Evolutionary conservation across 2,797 vertebrate genomes (phyloP).

Genomic region (Coracias cyanogaster): DNA sequence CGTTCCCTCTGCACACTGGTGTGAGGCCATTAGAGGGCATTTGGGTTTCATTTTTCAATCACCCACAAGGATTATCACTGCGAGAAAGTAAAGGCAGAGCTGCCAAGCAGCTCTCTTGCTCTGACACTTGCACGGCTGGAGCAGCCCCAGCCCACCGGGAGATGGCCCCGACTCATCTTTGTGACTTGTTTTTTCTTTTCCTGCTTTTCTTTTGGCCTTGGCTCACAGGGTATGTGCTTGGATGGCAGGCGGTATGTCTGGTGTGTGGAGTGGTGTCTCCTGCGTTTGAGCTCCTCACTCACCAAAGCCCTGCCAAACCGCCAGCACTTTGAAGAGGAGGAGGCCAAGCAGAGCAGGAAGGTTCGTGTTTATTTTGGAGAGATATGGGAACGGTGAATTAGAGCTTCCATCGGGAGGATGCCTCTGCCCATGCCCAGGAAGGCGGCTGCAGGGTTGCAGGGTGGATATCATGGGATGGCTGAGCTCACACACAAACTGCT

Average conservation of each 20-base stretch:
- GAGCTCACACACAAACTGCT: not conserved
- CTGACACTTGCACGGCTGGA: not conserved
- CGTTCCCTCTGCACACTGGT: not conserved
- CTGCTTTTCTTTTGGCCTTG: not conserved
- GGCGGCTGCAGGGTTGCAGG: not conserved
- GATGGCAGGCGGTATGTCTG: conserved; percentile 14
- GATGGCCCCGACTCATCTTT: not conserved
- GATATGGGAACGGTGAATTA: not conserved
- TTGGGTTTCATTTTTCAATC: not conserved
- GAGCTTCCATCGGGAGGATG: not conserved
- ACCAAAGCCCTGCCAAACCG: not conserved
- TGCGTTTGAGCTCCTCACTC: not conserved
- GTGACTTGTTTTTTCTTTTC: not conserved
- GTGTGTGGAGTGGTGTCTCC: not conserved
- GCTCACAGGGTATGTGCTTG: not conserved
- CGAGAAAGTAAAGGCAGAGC: not conserved
- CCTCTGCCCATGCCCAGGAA: not conserved
- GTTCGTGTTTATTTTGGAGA: conserved; percentile 10
- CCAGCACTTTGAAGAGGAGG: not conserved
- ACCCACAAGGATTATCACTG: not conserved
- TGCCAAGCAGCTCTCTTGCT: not conserved
- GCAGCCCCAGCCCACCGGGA: not conserved
- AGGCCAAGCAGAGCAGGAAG: conserved; percentile 9
- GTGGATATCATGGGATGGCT: not conserved
- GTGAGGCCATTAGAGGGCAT: conserved; percentile 63